Evolutionary conservation across 2,888 invertebrate genomes (phyloP), one percentile per base, ranked within the genome.

Genomic region (Agonopterix arenella): DNA sequence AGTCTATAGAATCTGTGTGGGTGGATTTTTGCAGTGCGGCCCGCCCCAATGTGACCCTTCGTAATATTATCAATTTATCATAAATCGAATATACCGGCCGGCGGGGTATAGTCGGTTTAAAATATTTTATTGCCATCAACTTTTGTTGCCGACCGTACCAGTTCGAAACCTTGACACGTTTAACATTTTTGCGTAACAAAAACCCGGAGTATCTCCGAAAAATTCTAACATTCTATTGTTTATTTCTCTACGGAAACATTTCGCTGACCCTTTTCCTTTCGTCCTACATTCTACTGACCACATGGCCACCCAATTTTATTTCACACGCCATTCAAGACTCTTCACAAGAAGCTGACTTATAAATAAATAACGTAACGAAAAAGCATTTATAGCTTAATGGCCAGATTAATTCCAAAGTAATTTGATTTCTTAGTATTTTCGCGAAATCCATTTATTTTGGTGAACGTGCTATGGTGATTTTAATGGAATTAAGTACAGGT

Each of bases 301-400:
- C 51, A 52, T 64, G 60, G 66, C 38, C 55, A 64, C 61, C 61
- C 57, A 50, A 53, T 53, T 60, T 56, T 65, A 64, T 67, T 70
- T 69, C 66, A 58, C 64, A 60, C 63, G 37, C 50, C 50, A 47
- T 42, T 40, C 45, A 28, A 43, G 28, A 45, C 45, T 18, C 9
- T 28, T 43, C 11, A 11, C 43, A 67, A 70, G 69, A 68, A 70
- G 75, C 68, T 70, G 71, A 70, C 68, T 72, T 71, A 66, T 73
- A 72, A 75, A 76, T 77, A 73, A 72, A 71, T 71, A 68, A 72
- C 57, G 62, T 68, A 71, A 76, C 71, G 71, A 67, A 75, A 28
- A 75, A 69, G 65, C 66, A 60, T 57, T 70, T 59, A 62, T 57
- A 51, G 46, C 51, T 53, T 64, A 59, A 58, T 55, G 47, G 53